phyloP scores from a whole-genome alignment of 2,888 invertebrate genomes.

The Caradrina clavipalpis region DNA sequence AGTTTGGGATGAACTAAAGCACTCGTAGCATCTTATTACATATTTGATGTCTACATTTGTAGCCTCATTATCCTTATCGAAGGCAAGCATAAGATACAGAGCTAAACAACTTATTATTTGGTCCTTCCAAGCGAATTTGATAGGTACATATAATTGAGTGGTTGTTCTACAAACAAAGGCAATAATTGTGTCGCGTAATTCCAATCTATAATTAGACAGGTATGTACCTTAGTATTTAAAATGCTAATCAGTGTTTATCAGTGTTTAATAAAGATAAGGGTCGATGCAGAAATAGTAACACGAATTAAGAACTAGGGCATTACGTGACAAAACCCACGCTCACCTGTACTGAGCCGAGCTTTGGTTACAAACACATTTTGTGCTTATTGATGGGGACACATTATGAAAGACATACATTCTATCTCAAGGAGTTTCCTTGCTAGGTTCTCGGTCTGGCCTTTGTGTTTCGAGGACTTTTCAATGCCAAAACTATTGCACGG shows the following conservation, averaged over 20 bases:
- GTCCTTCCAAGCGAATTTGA: neutral
- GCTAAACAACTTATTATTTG: neutral
- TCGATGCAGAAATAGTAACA: slow-evolving; percentile 53
- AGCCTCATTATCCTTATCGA: neutral
- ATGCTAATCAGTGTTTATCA: slow-evolving; percentile 55
- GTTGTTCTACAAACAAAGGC: slow-evolving; percentile 32
- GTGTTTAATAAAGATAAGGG: slow-evolving; percentile 51
- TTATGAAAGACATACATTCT: neutral
- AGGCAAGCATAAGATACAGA: neutral
- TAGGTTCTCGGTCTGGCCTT: neutral
- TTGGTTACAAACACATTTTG: slow-evolving; percentile 11
- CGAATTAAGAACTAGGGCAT: slow-evolving; percentile 45
- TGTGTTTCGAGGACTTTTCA: neutral
- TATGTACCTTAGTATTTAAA: slow-evolving; percentile 39
- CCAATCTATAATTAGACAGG: slow-evolving; percentile 47
- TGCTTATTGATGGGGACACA: neutral
- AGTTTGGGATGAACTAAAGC: neutral
- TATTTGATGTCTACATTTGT: neutral
- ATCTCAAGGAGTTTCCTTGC: neutral
- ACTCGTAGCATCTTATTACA: neutral
- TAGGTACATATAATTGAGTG: neutral
- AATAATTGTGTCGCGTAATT: slow-evolving; percentile 43
- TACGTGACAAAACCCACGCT: slow-evolving; percentile 66
- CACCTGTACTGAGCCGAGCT: slow-evolving; percentile 11
- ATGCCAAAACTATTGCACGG: neutral